Conservation (phyloP, 2,888 invertebrate species). For the Pachydiplax longipennis region DNA sequence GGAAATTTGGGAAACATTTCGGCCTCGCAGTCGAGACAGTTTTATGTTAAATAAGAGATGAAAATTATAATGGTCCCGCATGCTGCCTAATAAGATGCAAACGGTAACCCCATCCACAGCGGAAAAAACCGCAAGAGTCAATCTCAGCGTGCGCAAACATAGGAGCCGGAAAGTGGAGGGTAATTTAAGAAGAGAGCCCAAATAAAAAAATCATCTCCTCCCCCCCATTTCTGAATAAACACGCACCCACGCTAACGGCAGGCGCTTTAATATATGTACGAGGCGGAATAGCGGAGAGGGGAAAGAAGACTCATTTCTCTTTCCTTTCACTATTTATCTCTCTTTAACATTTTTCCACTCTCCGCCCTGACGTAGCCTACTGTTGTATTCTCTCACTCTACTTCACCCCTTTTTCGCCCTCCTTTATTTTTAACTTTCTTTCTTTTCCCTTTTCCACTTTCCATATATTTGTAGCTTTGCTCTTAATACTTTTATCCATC, state of each 20-base stretch:
- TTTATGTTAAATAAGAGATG: background rate
- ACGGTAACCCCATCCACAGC: background rate
- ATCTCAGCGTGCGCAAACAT: background rate
- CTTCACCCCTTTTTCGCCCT: background rate
- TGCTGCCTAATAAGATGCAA: background rate
- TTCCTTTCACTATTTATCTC: background rate
- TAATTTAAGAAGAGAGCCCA: background rate
- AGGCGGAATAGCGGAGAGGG: background rate
- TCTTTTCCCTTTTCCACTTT: too few relatives aligned
- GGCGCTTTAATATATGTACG: background rate
- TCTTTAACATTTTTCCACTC: background rate
- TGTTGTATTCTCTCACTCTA: too few relatives aligned
- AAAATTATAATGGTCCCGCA: background rate
- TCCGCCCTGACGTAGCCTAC: background rate
- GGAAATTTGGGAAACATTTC: background rate
- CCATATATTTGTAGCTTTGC: too few relatives aligned
- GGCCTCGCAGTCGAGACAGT: background rate
- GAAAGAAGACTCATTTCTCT: background rate
- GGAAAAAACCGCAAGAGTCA: conserved; percentile 8
- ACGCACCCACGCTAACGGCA: background rate
- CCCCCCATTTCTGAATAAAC: background rate
- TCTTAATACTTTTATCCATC: too few relatives aligned
- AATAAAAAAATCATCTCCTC: background rate
- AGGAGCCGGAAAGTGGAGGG: conserved; percentile 1
- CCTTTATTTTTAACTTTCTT: background rate